Evolutionary conservation across 2,797 vertebrate species (phyloP), one percentile per base, ranked within the genome.

Genomic region (Astyanax mexicanus): DNA sequence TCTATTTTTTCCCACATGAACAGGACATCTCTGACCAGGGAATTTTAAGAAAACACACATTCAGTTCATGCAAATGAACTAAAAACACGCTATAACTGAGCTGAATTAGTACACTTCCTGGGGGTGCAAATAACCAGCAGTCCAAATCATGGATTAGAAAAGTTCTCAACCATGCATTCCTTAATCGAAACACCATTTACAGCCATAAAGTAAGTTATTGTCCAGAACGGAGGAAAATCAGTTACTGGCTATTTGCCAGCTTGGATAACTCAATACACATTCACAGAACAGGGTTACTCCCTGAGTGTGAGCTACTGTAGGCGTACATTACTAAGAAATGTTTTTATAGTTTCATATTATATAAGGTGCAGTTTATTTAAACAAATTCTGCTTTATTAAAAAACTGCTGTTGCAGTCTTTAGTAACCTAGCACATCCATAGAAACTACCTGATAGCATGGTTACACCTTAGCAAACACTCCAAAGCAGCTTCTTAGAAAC

Each of bases 171-270:
- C 57, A 52, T 11, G n/a, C 44, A 67, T 40, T 70, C n/a, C 60
- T 61, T 57, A 66, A 67, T 25, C 11, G 27, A 74, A 74, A 57
- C 27, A 15, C 4, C 23, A 67, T 27, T 45, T 74, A 62, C 42
- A n/a, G 27, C 15, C 29, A 40, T 38, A 62, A 62, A 40, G 29
- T 2, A 44, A 44, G 19, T 19, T 51, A 54, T 40, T 23, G 40
- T 71, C 44, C 40, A 32, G 27, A 65, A 52, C 25, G 13, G 40
- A 25, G 42, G 17, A 45, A 45, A 49, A 57, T 29, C 70, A 37
- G 12, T 25, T 55, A n/a, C 69, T 61, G 45, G 42, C 29, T 55
- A n/a, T 69, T 61, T 45, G 42, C 29, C 29, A 29, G 66, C 45
- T 35, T 2, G 3, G 19, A 55, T 25, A 49, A 49, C 45, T 49